Evolutionary conservation across 1,140 invertebrate genomes (phyloP).

Genomic region (Penaeus chinensis): DNA sequence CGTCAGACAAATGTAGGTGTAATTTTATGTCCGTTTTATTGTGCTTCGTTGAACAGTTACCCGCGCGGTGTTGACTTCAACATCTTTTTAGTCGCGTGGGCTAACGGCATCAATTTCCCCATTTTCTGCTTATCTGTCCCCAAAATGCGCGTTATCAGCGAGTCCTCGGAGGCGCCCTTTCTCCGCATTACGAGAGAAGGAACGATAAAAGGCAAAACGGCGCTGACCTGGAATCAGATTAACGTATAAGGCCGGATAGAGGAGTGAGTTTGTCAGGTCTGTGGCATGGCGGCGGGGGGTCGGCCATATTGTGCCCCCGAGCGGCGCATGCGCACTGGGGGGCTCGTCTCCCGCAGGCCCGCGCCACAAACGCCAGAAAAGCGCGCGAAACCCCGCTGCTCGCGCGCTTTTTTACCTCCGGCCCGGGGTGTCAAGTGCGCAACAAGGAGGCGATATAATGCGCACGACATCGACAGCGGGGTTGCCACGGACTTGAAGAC

Average conservation of each 20-base stretch:
- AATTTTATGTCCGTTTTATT: constrained; percentile 60
- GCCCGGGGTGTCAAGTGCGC: constrained; percentile 53
- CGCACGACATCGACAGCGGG: constrained; percentile 30
- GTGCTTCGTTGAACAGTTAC: neutral
- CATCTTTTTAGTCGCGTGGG: too few relatives aligned
- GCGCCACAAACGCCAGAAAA: constrained; percentile 60
- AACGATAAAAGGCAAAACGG: constrained; percentile 53
- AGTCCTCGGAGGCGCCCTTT: neutral
- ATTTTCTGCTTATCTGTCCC: too few relatives aligned
- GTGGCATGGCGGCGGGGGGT: constrained; percentile 51
- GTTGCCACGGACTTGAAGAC: too few relatives aligned
- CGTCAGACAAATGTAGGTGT: constrained; percentile 47
- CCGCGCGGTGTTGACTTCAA: too few relatives aligned
- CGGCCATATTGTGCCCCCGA: constrained; percentile 58
- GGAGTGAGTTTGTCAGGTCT: constrained; percentile 41
- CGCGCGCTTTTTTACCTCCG: constrained; percentile 38
- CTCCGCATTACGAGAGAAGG: constrained; percentile 41
- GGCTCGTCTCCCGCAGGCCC: constrained; percentile 33
- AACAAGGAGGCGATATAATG: constrained; percentile 58
- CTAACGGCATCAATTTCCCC: too few relatives aligned
- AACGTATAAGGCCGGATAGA: constrained; percentile 55
- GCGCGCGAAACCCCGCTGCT: constrained; percentile 58
- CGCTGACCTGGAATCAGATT: constrained; percentile 53
- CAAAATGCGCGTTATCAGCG: too few relatives aligned
- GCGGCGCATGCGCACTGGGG: constrained; percentile 43